These are phyloP conservation scores for Papilio elwesi DNA, from an alignment of 2,888 invertebrate genomes.

Conservation along the genomic window DNA sequence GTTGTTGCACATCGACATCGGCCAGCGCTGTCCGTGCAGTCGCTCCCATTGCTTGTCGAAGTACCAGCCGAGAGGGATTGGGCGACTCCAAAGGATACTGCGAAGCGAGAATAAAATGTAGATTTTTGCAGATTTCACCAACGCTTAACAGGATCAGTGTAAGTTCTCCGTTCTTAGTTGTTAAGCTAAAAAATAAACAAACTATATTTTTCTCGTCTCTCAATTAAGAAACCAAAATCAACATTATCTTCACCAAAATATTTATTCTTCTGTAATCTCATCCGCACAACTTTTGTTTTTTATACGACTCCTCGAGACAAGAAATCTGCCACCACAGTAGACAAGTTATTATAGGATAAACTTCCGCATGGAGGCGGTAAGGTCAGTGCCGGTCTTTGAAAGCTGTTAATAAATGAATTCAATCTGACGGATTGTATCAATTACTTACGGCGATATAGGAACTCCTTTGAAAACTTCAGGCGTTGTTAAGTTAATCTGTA, in stretches of 20 bases:
- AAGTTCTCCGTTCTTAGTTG: too few relatives aligned
- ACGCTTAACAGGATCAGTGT: neutral
- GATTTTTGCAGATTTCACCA: neutral
- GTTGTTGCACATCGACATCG: constrained; percentile 91
- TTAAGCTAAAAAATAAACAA: too few relatives aligned
- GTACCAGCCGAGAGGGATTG: constrained; percentile 97
- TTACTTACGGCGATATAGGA: constrained; percentile 89
- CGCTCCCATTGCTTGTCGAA: constrained; percentile 95
- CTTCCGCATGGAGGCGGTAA: neutral
- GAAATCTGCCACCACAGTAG: too few relatives aligned
- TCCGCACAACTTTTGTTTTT: too few relatives aligned
- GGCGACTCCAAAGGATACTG: constrained; percentile 93
- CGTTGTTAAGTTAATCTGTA: constrained; percentile 94
- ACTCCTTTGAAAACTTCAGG: constrained; percentile 87
- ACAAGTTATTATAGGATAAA: too few relatives aligned
- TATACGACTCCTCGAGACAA: too few relatives aligned
- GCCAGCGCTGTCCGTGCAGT: constrained; percentile 92
- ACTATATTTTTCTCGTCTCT: too few relatives aligned
- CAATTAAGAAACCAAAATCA: too few relatives aligned
- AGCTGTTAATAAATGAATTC: neutral
- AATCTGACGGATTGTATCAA: neutral
- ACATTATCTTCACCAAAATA: too few relatives aligned
- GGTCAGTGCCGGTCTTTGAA: neutral
- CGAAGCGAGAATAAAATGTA: constrained; percentile 34
- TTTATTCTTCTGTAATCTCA: too few relatives aligned